Evolutionary conservation across 2,888 invertebrate genomes (phyloP), one percentile per base, ranked within the genome.

Genomic region (Spodoptera littoralis): DNA sequence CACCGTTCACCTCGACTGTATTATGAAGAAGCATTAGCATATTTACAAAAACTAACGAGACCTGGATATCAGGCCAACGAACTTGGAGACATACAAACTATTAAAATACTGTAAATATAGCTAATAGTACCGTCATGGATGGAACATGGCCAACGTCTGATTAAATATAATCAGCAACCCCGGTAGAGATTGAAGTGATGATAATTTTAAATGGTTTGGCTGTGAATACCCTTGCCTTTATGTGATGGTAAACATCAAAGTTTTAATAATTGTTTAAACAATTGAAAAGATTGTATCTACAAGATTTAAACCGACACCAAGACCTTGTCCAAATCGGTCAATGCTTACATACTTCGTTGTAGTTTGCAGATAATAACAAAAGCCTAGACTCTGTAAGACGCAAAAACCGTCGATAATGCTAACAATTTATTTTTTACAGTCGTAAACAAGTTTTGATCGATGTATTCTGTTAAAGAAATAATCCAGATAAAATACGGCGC

Each of bases 1-100:
- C 72, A 70, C 71, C 77, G 76, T 81, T 85, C 81, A 80, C 76
- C 68, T 74, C 79, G 62, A 73, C 51, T 76, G 74, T 74, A 68
- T 73, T 74, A 79, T 80, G 69, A 70, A 79, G 70, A 58, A 70
- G 64, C 66, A 80, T 86, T 84, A 82, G 70, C 83, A 84, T 85
- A 83, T 82, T 79, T 81, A 81, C 76, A 76, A 76, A 79, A 70
- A 77, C 73, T 73, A 79, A 74, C 49, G 45, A 65, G 24, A 77
- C 76, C 77, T 78, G 79, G 73, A 79, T 81, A 62, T 72, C 22
- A 70, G 77, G 79, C 47, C 79, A 77, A 69, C 70, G 81, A 83
- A 79, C 80, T 79, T 63, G 47, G 12, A 44, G 56, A 57, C 56
- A 58, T 44, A 44, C 22, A 59, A 36, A 22, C 46, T 48, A 55